phyloP scores from a whole-genome alignment of 2,888 invertebrate genomes.

The Mesochorus sp. region DNA sequence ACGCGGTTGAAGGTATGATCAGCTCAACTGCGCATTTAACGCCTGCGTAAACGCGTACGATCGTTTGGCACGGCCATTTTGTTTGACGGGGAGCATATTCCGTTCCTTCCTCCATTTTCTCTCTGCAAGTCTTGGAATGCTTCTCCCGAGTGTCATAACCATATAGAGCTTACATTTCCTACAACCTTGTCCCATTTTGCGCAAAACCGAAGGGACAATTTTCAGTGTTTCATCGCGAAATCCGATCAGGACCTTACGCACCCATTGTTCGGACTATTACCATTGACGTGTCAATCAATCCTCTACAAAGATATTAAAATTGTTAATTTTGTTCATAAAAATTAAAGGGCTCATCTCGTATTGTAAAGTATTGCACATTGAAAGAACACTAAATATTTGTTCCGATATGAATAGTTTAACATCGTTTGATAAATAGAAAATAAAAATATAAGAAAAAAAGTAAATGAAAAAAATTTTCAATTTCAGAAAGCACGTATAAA shows the following conservation, averaged over 20 bases:
- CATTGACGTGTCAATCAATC: no score
- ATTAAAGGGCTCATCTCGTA: no score
- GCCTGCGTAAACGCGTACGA: slow-evolving; percentile 67
- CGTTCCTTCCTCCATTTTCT: slow-evolving; percentile 16
- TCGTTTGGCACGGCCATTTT: slow-evolving; percentile 62
- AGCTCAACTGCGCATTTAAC: slow-evolving; percentile 70
- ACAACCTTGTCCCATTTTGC: background rate
- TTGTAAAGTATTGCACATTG: no score
- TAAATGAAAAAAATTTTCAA: no score
- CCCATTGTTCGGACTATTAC: no score
- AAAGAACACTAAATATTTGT: no score
- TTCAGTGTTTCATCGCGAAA: background rate
- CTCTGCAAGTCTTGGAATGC: background rate
- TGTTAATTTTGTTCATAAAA: no score
- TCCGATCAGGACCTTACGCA: background rate
- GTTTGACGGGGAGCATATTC: slow-evolving; percentile 40
- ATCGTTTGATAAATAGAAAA: no score
- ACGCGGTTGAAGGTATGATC: slow-evolving; percentile 66
- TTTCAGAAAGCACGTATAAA: no score
- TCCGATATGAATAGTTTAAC: no score
- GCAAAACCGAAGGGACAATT: background rate
- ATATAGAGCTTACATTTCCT: slow-evolving; percentile 17
- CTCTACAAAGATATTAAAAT: no score
- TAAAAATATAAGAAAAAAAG: no score
- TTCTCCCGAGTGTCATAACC: slow-evolving; percentile 27